Evolutionary conservation across 1,140 invertebrate species (phyloP), one percentile per base, ranked within the genome.

Genomic region (Trachelipus rathkii): DNA sequence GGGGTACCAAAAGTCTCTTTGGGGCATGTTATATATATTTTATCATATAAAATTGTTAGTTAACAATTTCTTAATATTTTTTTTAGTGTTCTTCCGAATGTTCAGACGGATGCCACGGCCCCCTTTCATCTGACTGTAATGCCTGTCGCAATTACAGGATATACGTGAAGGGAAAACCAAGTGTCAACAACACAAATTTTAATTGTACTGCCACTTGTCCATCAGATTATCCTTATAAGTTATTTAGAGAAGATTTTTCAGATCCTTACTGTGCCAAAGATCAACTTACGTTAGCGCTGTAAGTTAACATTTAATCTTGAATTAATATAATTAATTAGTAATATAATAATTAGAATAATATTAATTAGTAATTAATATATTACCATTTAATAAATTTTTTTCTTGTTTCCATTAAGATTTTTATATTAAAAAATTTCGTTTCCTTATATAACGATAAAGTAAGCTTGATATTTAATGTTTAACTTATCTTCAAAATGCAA

Each of bases 121-220:
- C 93, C 0, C 89, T 88, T 0, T 86, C 90, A 0, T 89, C 89
- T 50, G 89, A 97, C 79, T 99, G 96, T 83, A 83, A 90, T 8
- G 89, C 90, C 75, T 98, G 96, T 82, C 87, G 91, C 79, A 95
- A 95, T 83, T 92, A 92, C 72, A 94, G 94, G 84, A 88, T 97
- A 67, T 94, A 91, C 79, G 82, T 88, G 13, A 87, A 88, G 70
- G 88, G 87, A 0, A 78, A 79, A 7, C 84, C 88, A 53, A 85
- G 88, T 44, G 82, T 82, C 71, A 86, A 88, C 74, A 91, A 90
- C 80, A 87, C 88, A 4, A 90, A 85, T 0, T 98, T 97, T 84
- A 94, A 94, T 79, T 99, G 96, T 84, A 94, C 95, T 0, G 87
- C 90, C 0, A 88, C 86, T 4, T 98, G 96, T 84, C 95, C 96